These are phyloP conservation scores for Chymomyza caudatula DNA, from an alignment of 2,888 invertebrate genomes.

Conservation along the genomic window DNA sequence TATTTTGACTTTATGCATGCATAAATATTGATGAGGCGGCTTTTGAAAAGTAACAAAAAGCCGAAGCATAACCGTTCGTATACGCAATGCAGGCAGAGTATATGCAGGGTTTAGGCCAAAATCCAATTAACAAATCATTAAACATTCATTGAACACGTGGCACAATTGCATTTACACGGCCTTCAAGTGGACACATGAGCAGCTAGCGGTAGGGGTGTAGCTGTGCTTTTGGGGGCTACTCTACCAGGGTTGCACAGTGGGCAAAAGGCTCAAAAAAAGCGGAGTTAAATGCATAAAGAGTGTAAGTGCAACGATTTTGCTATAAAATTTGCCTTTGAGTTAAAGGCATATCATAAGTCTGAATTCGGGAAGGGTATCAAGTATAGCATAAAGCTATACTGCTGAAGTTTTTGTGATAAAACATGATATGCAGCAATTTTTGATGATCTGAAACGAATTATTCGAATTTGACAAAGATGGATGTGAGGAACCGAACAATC, in stretches of 20 bases:
- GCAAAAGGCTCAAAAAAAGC: conserved; percentile 28
- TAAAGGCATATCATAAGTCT: too few species aligned
- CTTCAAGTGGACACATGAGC: conserved; percentile 31
- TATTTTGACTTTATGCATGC: conserved; percentile 62
- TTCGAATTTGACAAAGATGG: too few species aligned
- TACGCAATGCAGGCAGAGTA: neutral
- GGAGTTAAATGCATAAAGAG: too few species aligned
- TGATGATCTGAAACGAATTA: too few species aligned
- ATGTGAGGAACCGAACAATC: too few species aligned
- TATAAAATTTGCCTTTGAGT: too few species aligned
- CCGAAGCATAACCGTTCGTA: neutral
- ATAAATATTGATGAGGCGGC: conserved; percentile 66
- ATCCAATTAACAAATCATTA: conserved; percentile 79
- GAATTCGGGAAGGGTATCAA: too few species aligned
- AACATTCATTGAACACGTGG: conserved; percentile 77
- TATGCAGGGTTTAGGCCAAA: conserved; percentile 57
- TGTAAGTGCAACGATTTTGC: too few species aligned
- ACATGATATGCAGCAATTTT: too few species aligned
- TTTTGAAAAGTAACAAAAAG: conserved; percentile 10
- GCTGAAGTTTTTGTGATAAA: too few species aligned
- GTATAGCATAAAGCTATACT: too few species aligned
- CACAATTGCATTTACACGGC: conserved; percentile 56
- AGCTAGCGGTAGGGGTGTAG: neutral
- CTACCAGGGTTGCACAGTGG: neutral
- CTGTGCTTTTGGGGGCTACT: conserved; percentile 28